Evolutionary conservation across 1,140 invertebrate genomes (phyloP).

Genomic region (Hycleus cichorii): DNA sequence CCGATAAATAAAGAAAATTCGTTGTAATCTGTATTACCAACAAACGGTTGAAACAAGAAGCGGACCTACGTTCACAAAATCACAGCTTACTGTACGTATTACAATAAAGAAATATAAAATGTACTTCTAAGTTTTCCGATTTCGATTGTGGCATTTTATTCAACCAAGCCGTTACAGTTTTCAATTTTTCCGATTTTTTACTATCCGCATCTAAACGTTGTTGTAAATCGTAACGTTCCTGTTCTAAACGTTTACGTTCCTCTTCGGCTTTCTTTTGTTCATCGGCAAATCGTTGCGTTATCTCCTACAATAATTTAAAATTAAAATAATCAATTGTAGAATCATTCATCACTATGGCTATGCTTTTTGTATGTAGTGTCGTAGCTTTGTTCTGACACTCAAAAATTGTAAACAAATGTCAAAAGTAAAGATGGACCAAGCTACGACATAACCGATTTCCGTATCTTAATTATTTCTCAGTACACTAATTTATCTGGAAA

Average conservation of each 20-base stretch:
- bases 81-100: not conserved
- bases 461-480: too few relatives aligned
- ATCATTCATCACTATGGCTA: not conserved
- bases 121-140: not conserved
- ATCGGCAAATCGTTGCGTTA: conserved; percentile 43
- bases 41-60: too few relatives aligned
- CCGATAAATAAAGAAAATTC: too few relatives aligned
- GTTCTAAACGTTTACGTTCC: conserved; percentile 23
- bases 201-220: conserved; percentile 7
- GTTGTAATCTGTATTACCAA: too few relatives aligned
- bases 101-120: too few relatives aligned
- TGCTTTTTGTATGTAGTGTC: too few relatives aligned
- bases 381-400: too few relatives aligned
- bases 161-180: too few relatives aligned
- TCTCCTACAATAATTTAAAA: conserved; percentile 33
- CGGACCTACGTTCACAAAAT: not conserved
- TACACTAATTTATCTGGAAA: too few relatives aligned
- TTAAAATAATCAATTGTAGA: not conserved
- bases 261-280: conserved; percentile 44
- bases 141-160: not conserved
- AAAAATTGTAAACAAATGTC: too few relatives aligned
- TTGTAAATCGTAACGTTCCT: conserved; percentile 14
- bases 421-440: too few relatives aligned
- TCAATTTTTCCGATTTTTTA: not conserved
- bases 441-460: too few relatives aligned